Base-by-base conservation (phyloP, 2,113 vertebrate species). In the Ursus arctos region DNA sequence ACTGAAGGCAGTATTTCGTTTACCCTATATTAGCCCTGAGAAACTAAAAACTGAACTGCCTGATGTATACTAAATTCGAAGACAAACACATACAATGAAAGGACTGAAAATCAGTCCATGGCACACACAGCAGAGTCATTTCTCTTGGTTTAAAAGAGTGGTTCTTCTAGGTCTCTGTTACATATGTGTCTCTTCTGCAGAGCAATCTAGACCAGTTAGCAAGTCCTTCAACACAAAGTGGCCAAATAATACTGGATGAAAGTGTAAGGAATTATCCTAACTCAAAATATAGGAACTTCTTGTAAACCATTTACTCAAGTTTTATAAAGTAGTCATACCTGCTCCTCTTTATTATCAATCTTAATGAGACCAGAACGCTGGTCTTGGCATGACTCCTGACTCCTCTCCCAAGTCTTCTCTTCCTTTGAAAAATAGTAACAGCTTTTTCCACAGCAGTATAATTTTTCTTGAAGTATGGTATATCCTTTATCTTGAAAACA, bases 351-450 rank as follows among this genome's bases (percentile, higher is more conserved):
- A 65, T 67, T 47, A 18, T 92, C 77, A 59, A 81, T 79, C 47
- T 81, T 92, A 59, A 84, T 14, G 26, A 94, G 47, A 33, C 8
- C n/a, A n/a, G 94, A 59, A 3, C 4, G 9, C 49, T 8, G 9
- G 2, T 4, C 0, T 65, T 36, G 11, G 21, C 96, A 92, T 59
- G 40, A 88, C 14, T 36, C 14, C 43, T 24, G 18, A 69, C 88
- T 95, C 14, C 94, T 22, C 1, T 4, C 4, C 88, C 94, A 97
- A 67, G 22, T 94, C 83, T 59, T 36, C 72, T 84, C 47, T 84
- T 81, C 15, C 69, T 74, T 43, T 92, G 94, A 94, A 81, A 95
- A 92, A 61, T 94, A 89, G 71, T 97, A 95, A 92, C 83, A 74
- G 0, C 49, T 88, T 59, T 22, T 6, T 92, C 76, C 77, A 95